A percentile compares a stretch with the other conserved stretches of the same genome.
phyloP scores from a whole-genome alignment of 2,888 invertebrate species.

The Drosophila mayaguana region DNA sequence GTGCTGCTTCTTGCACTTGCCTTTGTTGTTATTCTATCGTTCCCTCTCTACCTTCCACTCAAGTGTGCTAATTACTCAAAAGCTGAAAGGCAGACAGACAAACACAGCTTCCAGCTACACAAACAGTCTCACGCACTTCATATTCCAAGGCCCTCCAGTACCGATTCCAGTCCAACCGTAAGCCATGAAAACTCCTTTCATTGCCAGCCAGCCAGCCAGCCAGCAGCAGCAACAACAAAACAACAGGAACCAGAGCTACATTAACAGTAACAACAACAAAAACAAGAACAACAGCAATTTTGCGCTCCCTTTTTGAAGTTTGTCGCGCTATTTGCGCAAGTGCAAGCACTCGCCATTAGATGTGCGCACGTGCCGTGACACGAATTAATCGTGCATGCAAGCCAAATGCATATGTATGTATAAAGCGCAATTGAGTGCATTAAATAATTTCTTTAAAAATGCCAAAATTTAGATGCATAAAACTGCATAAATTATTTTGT shows the following conservation, averaged over 20 bases:
- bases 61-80: constrained; percentile 68
- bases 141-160: constrained; percentile 72
- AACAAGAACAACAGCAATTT: constrained; percentile 42
- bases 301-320: constrained; percentile 77
- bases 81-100: constrained; percentile 23
- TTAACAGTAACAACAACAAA: constrained; percentile 34
- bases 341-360: constrained; percentile 66
- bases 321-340: constrained; percentile 79
- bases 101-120: constrained; percentile 41
- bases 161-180: constrained; percentile 59
- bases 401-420: background rate
- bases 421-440: background rate
- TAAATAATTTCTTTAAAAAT: background rate
- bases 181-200: constrained; percentile 74
- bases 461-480: background rate
- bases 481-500: background rate
- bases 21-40: constrained; percentile 28
- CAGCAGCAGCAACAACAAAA: constrained; percentile 23
- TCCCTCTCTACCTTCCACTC: constrained; percentile 14
- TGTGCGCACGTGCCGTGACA: constrained; percentile 45
- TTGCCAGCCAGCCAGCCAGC: constrained; percentile 58
- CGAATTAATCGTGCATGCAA: constrained; percentile 26
- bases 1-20: constrained; percentile 26
- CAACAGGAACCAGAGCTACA: constrained; percentile 9
- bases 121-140: constrained; percentile 20